Evolutionary conservation across 2,888 invertebrate species (phyloP).

Genomic region (Tachystola acroxantha): DNA sequence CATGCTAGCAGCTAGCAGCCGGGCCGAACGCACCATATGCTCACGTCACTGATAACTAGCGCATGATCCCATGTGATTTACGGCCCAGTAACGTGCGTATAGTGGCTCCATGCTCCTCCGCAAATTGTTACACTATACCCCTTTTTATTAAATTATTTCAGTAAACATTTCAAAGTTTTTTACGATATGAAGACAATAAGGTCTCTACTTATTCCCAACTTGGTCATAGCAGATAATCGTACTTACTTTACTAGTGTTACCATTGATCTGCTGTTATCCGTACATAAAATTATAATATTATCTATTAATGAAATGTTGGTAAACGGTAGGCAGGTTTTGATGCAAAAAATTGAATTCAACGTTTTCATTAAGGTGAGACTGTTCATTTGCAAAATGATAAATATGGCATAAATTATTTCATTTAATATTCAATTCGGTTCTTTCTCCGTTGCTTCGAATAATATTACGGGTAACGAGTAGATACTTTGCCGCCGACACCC

Average conservation of each 20-base stretch:
- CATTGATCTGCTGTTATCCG: too few species aligned
- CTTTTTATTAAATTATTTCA: too few species aligned
- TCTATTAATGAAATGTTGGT: too few species aligned
- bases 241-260: too few species aligned
- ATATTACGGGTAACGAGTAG: conserved; percentile 59
- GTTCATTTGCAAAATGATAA: conserved; percentile 78
- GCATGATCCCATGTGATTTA: conserved; percentile 61
- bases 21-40: too few species aligned
- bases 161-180: too few species aligned
- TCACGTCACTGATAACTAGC: conserved; percentile 43
- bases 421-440: conserved; percentile 78
- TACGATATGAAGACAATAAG: too few species aligned
- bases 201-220: too few species aligned
- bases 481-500: conserved; percentile 65
- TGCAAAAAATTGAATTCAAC: conserved; percentile 47
- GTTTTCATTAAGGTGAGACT: conserved; percentile 75
- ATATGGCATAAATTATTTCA: conserved; percentile 80
- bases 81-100: conserved; percentile 45
- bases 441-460: conserved; percentile 56
- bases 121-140: conserved; percentile 11
- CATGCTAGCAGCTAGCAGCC: too few species aligned
- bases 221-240: too few species aligned
- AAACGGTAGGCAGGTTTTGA: too few species aligned
- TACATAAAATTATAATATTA: too few species aligned
- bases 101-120: conserved; percentile 30